These are phyloP conservation scores for Campoletis sonorensis DNA, from an alignment of 1,140 invertebrate species.

Conservation along the genomic window DNA sequence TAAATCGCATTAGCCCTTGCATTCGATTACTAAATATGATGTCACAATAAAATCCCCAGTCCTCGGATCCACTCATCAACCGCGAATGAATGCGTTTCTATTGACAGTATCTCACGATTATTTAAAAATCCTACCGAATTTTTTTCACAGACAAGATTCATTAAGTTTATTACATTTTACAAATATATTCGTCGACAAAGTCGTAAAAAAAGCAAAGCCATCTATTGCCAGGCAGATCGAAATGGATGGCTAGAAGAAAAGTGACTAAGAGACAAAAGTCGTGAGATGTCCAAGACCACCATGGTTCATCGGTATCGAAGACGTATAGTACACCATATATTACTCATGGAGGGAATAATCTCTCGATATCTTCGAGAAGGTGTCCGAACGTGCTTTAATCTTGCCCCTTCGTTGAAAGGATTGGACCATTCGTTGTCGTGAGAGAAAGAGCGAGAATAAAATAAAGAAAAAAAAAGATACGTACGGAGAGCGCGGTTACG, in stretches of 20 bases:
- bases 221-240: conserved; percentile 26
- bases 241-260: conserved; percentile 22
- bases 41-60: too few relatives aligned
- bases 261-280: neutral
- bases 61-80: too few relatives aligned
- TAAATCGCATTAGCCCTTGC: too few relatives aligned
- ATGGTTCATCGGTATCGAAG: neutral
- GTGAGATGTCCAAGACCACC: conserved; percentile 22
- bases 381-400: conserved; percentile 64
- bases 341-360: conserved; percentile 44
- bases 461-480: conserved; percentile 1
- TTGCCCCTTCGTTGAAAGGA: conserved; percentile 62
- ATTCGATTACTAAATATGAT: too few relatives aligned
- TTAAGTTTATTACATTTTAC: too few relatives aligned
- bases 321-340: conserved; percentile 37
- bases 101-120: too few relatives aligned
- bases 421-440: conserved; percentile 51
- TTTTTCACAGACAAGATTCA: too few relatives aligned
- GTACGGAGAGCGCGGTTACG: conserved; percentile 7
- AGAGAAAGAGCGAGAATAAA: neutral
- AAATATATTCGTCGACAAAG: too few relatives aligned
- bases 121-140: too few relatives aligned
- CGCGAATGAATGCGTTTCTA: too few relatives aligned
- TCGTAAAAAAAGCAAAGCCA: too few relatives aligned
- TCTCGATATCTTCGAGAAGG: conserved; percentile 52